Evolutionary conservation across 2,113 vertebrate species (phyloP), one percentile per base, ranked within the genome.

Genomic region (Ranitomeya imitator): DNA sequence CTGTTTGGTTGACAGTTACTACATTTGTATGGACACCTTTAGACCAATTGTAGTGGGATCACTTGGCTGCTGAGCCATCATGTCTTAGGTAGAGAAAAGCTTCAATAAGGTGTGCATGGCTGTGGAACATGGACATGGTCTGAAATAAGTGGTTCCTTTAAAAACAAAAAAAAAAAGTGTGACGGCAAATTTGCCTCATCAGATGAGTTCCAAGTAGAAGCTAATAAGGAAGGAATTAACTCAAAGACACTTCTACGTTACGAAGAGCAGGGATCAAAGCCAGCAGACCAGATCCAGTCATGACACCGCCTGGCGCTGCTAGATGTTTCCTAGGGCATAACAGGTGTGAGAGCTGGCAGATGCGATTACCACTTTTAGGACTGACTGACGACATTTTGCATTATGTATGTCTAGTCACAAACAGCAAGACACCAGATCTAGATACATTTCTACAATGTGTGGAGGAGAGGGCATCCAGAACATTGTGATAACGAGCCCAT

Each of bases 251-350:
- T 12, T 69, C 23, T 26, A 71, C 26, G 14, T 69, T 21, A 21
- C 69, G 4, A 74, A 45, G 71, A 45, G 31, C 67, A 60, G 67
- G 23, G 19, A 83, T 61, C 61, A 21, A 55, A 77, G 69, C 69
- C 57, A 26, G 19, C 37, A 51, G 60, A 52, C 21, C 57, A 78
- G 15, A 74, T 63, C 60, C 18, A 86, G 85, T 21, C 37, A 63
- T 79, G 74, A 77, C 85, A 86, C 85, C 4, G 37, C 74, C 74
- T 86, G 85, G 85, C 76, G n/a, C 85, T 11, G 61, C 14, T 21
- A 55, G 85, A 79, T 26, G 45, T 79, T 79, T 19, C 60, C 76
- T 67, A 51, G 60, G 76, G 76, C 74, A 55, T 65, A 52, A 63
- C 21, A 67, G 76, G 60, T 65, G 74, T 57, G 85, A 86, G 61